These are phyloP conservation scores for Polypedilum vanderplanki DNA, from an alignment of 1,140 invertebrate genomes.

Conservation along the genomic window DNA sequence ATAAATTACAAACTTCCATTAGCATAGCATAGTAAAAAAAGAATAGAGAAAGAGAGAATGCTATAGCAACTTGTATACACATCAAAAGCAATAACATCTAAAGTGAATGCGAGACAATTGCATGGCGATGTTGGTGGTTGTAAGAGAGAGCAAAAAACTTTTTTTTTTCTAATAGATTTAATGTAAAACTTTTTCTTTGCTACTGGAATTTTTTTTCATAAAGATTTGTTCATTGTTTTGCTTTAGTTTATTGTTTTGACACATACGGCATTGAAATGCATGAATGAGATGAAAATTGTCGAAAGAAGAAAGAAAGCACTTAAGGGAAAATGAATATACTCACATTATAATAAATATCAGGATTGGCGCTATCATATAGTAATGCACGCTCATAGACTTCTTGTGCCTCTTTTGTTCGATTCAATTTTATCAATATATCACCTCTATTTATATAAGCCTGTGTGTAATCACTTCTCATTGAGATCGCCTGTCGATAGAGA, in stretches of 20 bases:
- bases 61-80: no score
- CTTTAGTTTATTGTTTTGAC: not conserved
- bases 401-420: slow-evolving; percentile 89
- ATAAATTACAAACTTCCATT: slow-evolving; percentile 14
- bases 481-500: slow-evolving; percentile 88
- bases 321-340: slow-evolving; percentile 41
- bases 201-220: no score
- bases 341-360: slow-evolving; percentile 96
- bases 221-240: not conserved
- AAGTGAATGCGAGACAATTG: not conserved
- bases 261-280: not conserved
- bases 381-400: slow-evolving; percentile 90
- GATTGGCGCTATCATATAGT: slow-evolving; percentile 88
- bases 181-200: no score
- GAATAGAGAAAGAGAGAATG: no score
- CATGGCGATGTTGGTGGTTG: no score
- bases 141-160: no score
- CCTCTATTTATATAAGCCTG: slow-evolving; percentile 96
- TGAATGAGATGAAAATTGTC: not conserved
- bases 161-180: no score
- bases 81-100: not conserved
- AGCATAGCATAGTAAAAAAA: not conserved
- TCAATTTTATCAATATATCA: slow-evolving; percentile 91
- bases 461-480: slow-evolving; percentile 94
- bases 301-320: not conserved